Conservation (phyloP, 2,113 vertebrate genomes). For the Catagonus wagneri region DNA sequence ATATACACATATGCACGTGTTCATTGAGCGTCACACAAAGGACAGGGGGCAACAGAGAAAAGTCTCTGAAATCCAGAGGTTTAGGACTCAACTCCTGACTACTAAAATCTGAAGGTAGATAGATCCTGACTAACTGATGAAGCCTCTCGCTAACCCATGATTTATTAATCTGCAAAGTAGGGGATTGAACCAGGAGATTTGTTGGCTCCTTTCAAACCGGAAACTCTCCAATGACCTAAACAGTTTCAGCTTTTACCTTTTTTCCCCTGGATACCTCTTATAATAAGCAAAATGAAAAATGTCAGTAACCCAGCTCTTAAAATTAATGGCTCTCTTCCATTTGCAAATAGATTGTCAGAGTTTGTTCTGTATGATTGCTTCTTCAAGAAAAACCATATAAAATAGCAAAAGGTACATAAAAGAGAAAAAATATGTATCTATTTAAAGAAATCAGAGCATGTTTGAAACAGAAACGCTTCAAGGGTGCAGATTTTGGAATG, state of each 20-base stretch:
- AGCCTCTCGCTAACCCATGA: not conserved
- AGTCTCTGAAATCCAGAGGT: not conserved
- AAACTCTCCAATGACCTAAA: not conserved
- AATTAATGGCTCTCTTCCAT: not conserved
- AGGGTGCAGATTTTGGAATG: not conserved
- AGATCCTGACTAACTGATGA: not conserved
- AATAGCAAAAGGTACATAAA: not conserved
- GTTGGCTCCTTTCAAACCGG: not conserved
- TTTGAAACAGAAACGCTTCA: not conserved
- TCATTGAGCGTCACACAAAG: not conserved
- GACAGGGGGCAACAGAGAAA: not conserved
- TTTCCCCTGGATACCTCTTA: not conserved
- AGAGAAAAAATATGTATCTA: not conserved
- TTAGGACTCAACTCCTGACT: not conserved
- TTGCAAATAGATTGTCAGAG: not conserved
- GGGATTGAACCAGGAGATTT: not conserved
- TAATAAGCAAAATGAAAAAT: not conserved
- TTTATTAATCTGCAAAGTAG: not conserved
- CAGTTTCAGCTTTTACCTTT: not conserved
- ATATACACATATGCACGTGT: accelerated
- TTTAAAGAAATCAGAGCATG: not conserved
- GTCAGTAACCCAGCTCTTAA: not conserved
- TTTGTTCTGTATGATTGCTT: not conserved
- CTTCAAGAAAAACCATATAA: not conserved
- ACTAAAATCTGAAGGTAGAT: not conserved